Evolutionary conservation across 2,113 vertebrate species (phyloP).

Genomic region (Willisornis vidua): DNA sequence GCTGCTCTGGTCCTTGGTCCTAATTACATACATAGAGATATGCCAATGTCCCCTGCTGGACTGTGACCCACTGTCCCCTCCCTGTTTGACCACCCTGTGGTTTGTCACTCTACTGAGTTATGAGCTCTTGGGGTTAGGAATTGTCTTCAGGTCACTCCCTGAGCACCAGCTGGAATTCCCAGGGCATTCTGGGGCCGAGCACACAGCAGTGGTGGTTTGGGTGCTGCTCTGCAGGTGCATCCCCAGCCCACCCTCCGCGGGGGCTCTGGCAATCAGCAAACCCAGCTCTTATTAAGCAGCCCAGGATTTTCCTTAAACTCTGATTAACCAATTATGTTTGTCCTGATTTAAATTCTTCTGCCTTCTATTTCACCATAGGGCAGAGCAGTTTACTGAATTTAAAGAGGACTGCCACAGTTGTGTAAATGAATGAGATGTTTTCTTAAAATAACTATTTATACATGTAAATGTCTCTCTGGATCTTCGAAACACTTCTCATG

Average conservation of each 20-base stretch:
- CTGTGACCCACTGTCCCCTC: accelerated
- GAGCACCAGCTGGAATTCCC: not conserved
- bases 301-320: conserved; percentile 25
- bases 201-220: not conserved
- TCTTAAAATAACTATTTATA: conserved; percentile 46
- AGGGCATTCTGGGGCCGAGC: accelerated
- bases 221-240: not conserved
- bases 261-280: not conserved
- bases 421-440: conserved; percentile 43
- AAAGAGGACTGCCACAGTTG: not conserved
- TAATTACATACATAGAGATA: not conserved
- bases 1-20: not conserved
- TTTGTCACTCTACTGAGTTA: not conserved
- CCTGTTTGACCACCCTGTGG: accelerated
- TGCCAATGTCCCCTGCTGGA: accelerated
- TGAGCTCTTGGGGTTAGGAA: not conserved
- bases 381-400: conserved; percentile 11
- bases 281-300: not conserved
- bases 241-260: not conserved
- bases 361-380: not conserved
- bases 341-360: conserved; percentile 26
- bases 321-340: conserved; percentile 19
- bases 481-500: not conserved
- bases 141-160: not conserved
- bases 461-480: conserved; percentile 37